Evolutionary conservation across 2,888 invertebrate genomes (phyloP).

Genomic region (Sericinus montela): DNA sequence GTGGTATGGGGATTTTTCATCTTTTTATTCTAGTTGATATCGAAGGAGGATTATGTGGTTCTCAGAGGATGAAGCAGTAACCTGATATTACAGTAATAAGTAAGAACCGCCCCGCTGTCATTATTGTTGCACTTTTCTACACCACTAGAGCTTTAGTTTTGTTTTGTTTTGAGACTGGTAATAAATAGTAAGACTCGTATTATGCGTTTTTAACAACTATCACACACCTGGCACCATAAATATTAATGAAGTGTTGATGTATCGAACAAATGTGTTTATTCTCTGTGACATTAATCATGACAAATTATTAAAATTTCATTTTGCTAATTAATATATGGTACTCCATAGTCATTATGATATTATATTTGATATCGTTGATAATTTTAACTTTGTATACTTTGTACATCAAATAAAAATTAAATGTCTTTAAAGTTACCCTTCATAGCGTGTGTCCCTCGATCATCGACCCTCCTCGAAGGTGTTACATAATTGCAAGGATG

Average conservation of each 20-base stretch:
- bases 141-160: conserved; percentile 28
- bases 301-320: too few relatives aligned
- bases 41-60: conserved; percentile 66
- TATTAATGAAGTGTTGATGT: not conserved
- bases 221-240: conserved; percentile 6
- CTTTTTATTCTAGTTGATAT: conserved; percentile 65
- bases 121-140: conserved; percentile 56
- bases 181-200: not conserved
- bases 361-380: too few relatives aligned
- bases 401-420: too few relatives aligned
- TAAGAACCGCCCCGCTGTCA: conserved; percentile 66
- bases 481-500: conserved; percentile 54
- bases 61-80: conserved; percentile 65
- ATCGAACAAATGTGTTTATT: not conserved
- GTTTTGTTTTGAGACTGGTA: conserved; percentile 30
- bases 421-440: too few relatives aligned
- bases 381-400: too few relatives aligned
- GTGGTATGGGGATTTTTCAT: conserved; percentile 68
- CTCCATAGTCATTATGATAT: too few relatives aligned
- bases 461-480: conserved; percentile 27
- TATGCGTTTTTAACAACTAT: conserved; percentile 24
- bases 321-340: too few relatives aligned
- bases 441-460: too few relatives aligned
- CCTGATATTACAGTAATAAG: conserved; percentile 75
- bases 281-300: not conserved